phyloP scores from a whole-genome alignment of 2,113 vertebrate genomes.

The Sander lucioperca region DNA sequence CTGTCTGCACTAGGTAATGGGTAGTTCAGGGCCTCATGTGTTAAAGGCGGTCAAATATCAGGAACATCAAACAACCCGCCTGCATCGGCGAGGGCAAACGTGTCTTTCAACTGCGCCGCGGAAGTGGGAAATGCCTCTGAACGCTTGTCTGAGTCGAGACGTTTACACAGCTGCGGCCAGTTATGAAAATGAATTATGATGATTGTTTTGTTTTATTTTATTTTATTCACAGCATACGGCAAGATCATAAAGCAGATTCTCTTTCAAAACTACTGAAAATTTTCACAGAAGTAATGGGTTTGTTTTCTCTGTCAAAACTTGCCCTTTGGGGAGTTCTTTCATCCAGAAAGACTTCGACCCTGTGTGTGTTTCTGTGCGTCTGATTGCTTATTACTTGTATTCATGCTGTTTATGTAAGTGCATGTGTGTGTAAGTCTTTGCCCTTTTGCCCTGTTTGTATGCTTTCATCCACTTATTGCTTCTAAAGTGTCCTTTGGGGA shows the following conservation, averaged over 20 bases:
- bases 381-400: background rate
- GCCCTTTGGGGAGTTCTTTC: slow-evolving; percentile 16
- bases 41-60: slow-evolving; percentile 53
- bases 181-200: slow-evolving; percentile 66
- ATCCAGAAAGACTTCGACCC: background rate
- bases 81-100: slow-evolving; percentile 11
- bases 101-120: slow-evolving; percentile 44
- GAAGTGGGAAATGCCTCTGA: slow-evolving; percentile 59
- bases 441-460: slow-evolving; percentile 6
- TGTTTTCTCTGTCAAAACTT: slow-evolving; percentile 13
- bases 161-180: slow-evolving; percentile 75
- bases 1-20: slow-evolving; percentile 41
- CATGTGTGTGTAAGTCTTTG: slow-evolving; percentile 9
- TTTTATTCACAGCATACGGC: slow-evolving; percentile 48
- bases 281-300: slow-evolving; percentile 15
- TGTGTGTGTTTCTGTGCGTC: background rate
- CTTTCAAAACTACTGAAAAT: slow-evolving; percentile 37
- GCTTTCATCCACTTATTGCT: slow-evolving; percentile 58
- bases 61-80: slow-evolving; percentile 49
- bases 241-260: slow-evolving; percentile 43
- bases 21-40: slow-evolving; percentile 24
- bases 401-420: background rate
- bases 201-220: slow-evolving; percentile 51
- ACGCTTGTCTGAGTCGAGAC: slow-evolving; percentile 50
- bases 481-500: slow-evolving; percentile 59